Conservation (phyloP, 1,140 invertebrate species). For the Drosophila miranda region DNA sequence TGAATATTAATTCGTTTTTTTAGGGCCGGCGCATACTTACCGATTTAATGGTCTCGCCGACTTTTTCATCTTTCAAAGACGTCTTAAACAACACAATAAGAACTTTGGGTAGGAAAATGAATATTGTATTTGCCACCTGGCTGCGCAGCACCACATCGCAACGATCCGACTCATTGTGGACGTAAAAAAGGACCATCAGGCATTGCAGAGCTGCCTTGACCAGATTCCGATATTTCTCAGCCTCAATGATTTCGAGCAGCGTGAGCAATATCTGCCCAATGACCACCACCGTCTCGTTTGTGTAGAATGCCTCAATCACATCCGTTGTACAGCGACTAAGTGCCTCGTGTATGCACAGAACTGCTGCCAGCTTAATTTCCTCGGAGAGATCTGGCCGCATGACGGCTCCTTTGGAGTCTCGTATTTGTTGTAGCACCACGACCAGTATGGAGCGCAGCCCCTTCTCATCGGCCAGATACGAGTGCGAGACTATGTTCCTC, state of each 20-base stretch:
- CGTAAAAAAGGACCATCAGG: conserved; percentile 68
- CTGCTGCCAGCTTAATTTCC: conserved; percentile 74
- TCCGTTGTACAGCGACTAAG: conserved; percentile 61
- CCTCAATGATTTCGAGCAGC: conserved; percentile 59
- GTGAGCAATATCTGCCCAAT: conserved; percentile 69
- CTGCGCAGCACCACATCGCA: conserved; percentile 73
- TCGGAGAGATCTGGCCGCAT: conserved; percentile 63
- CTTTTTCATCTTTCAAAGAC: conserved; percentile 63
- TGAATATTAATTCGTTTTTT: neutral
- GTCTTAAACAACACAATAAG: conserved; percentile 61
- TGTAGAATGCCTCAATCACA: conserved; percentile 70
- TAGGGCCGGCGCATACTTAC: conserved; percentile 34
- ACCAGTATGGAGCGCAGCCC: conserved; percentile 66
- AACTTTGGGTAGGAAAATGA: conserved; percentile 76
- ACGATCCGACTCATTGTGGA: conserved; percentile 70
- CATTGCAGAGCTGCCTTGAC: conserved; percentile 57
- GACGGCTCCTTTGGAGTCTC: conserved; percentile 39
- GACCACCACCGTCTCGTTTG: conserved; percentile 39
- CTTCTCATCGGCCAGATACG: conserved; percentile 61
- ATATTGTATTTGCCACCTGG: conserved; percentile 72
- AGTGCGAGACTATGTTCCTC: conserved; percentile 53
- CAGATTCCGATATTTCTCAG: conserved; percentile 70
- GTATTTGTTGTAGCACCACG: conserved; percentile 67
- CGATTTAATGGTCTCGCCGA: conserved; percentile 68
- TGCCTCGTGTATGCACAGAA: conserved; percentile 56